Conservation (phyloP, 2,113 vertebrate genomes). For the Chamaea fasciata region DNA sequence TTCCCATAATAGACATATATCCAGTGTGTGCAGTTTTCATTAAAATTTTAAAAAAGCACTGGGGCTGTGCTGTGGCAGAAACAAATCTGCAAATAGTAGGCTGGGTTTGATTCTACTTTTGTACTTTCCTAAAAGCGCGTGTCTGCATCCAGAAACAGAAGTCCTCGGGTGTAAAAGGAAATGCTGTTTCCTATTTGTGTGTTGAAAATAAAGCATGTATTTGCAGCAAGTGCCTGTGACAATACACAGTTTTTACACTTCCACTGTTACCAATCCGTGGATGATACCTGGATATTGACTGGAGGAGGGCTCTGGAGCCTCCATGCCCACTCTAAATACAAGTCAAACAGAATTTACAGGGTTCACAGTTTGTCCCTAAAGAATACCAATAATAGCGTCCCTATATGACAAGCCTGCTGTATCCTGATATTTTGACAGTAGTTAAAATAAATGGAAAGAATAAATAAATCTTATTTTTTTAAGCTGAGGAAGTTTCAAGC, state of each 20-base stretch:
- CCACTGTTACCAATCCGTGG: accelerated
- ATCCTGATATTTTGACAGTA: neutral
- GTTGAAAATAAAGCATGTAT: neutral
- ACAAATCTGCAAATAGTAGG: neutral
- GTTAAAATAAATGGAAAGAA: neutral
- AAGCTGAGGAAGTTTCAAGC: neutral
- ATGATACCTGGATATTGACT: neutral
- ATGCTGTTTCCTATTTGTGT: neutral
- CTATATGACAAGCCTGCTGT: neutral
- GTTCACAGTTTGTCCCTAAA: neutral
- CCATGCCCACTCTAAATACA: neutral
- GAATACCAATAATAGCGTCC: neutral
- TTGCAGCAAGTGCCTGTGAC: neutral
- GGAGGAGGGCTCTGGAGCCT: neutral
- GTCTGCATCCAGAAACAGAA: neutral
- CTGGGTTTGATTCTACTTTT: neutral
- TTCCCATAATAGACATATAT: neutral
- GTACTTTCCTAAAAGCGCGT: neutral
- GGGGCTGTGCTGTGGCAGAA: neutral
- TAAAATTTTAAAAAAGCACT: neutral
- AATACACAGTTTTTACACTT: neutral
- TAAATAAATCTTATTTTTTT: neutral
- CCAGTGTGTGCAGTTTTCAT: neutral
- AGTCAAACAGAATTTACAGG: neutral
- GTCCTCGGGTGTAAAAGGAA: neutral